Conservation (phyloP, 1,140 invertebrate species). For the Phenacoccus solenopsis region DNA sequence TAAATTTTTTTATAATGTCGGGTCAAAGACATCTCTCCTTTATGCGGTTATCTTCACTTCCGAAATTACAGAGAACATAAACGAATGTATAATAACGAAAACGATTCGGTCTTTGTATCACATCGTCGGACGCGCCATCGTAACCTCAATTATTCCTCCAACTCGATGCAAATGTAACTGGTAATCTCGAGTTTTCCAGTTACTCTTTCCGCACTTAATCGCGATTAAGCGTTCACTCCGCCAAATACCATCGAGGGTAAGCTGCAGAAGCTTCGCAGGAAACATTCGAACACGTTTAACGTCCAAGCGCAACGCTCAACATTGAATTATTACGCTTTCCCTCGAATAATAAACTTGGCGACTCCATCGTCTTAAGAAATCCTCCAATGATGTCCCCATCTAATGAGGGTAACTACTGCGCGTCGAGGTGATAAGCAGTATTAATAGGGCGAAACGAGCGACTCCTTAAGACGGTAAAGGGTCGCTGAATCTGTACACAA, state of each 20-base stretch:
- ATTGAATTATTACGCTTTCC: not conserved
- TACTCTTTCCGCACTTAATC: no score
- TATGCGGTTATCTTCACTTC: not conserved
- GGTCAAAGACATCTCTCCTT: slow-evolving; percentile 8
- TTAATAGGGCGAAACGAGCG: slow-evolving; percentile 8
- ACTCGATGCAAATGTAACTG: no score
- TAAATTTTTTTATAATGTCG: slow-evolving; percentile 5
- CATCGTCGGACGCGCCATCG: no score
- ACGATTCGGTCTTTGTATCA: not conserved
- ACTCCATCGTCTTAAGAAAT: not conserved
- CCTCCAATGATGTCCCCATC: not conserved
- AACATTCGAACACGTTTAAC: no score
- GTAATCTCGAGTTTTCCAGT: no score
- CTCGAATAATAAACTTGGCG: not conserved
- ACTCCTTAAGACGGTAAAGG: not conserved
- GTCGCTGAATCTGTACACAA: not conserved
- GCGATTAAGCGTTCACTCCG: no score
- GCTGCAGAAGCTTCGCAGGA: no score
- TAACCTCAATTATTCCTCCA: no score
- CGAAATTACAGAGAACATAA: slow-evolving; percentile 4
- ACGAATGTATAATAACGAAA: slow-evolving; percentile 9
- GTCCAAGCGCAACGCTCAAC: not conserved
- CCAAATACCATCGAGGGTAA: no score
- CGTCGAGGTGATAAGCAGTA: slow-evolving; percentile 10
- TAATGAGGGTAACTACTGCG: not conserved